These are phyloP conservation scores for Laticauda laticaudata DNA, from an alignment of 2,113 vertebrate species.

Conservation along the genomic window DNA sequence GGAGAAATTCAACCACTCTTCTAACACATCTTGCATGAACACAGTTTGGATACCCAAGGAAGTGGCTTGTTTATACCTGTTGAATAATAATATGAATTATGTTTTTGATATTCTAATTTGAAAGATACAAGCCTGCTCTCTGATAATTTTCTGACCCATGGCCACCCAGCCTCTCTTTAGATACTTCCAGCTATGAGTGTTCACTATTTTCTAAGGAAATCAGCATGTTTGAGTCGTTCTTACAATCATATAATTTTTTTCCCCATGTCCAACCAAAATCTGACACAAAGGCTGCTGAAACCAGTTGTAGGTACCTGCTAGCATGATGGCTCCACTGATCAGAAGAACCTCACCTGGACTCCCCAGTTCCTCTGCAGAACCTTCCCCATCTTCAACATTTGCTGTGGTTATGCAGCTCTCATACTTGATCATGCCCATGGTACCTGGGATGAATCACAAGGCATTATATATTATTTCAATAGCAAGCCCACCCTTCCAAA, in stretches of 20 bases:
- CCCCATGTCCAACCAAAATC: slow-evolving; percentile 30
- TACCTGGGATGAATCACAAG: slow-evolving; percentile 43
- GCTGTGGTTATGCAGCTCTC: slow-evolving; percentile 71
- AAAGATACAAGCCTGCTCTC: background rate
- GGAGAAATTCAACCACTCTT: slow-evolving; percentile 17
- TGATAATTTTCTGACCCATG: background rate
- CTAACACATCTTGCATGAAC: slow-evolving; percentile 77
- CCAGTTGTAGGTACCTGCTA: background rate
- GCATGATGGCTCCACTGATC: background rate
- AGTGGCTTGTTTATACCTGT: slow-evolving; percentile 66
- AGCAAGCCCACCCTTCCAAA: slow-evolving; percentile 49
- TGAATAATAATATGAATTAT: slow-evolving; percentile 40
- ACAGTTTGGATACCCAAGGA: slow-evolving; percentile 75
- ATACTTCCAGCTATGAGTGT: background rate
- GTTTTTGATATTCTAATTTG: background rate
- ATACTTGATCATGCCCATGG: slow-evolving; percentile 66
- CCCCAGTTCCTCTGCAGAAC: slow-evolving; percentile 71
- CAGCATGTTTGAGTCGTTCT: background rate
- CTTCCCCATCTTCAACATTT: slow-evolving; percentile 59
- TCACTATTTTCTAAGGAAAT: background rate
- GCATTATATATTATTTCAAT: slow-evolving; percentile 52
- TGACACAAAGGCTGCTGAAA: background rate
- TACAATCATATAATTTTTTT: background rate
- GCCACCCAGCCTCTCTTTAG: background rate
- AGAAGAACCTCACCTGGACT: slow-evolving; percentile 74